Percentiles rank a stretch among this genome's conserved stretches.
phyloP scores from a whole-genome alignment of 2,113 vertebrate species.

The Rynchops niger region DNA sequence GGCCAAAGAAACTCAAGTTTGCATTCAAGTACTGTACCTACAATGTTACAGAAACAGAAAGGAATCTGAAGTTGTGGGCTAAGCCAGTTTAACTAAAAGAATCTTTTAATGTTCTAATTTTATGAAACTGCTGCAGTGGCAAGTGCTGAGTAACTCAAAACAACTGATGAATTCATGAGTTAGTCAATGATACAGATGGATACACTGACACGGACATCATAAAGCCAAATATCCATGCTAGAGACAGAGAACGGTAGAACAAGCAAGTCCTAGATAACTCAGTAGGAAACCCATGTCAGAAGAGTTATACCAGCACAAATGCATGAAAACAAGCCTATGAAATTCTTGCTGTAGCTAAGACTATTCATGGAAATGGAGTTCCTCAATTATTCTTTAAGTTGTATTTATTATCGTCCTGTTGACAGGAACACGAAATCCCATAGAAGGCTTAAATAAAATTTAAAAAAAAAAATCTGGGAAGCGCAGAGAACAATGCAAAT shows the following conservation, averaged over 20 bases:
- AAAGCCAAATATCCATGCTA: neutral
- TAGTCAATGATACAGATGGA: neutral
- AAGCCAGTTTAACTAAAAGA: neutral
- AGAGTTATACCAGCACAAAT: slow-evolving; percentile 3
- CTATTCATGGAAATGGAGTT: slow-evolving; percentile 1
- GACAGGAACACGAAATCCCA: neutral
- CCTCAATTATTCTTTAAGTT: slow-evolving; percentile 2
- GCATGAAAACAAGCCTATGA: neutral
- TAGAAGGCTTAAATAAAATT: slow-evolving; percentile 10
- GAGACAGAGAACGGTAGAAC: neutral
- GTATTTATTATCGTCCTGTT: neutral
- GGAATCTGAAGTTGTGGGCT: neutral
- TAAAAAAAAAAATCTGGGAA: neutral
- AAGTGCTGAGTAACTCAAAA: neutral
- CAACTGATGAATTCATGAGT: neutral
- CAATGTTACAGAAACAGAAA: neutral
- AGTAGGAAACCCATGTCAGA: neutral
- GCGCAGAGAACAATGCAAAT: slow-evolving; percentile 12
- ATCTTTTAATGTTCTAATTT: neutral
- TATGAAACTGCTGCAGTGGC: neutral
- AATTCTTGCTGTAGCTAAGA: neutral
- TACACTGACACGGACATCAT: neutral
- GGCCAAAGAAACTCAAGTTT: neutral
- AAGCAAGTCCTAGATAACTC: neutral
- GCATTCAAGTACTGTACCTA: neutral